Percentiles rank a stretch among this genome's conserved stretches.
Conservation (phyloP, 1,140 invertebrate species). For the Eumeta japonica region DNA sequence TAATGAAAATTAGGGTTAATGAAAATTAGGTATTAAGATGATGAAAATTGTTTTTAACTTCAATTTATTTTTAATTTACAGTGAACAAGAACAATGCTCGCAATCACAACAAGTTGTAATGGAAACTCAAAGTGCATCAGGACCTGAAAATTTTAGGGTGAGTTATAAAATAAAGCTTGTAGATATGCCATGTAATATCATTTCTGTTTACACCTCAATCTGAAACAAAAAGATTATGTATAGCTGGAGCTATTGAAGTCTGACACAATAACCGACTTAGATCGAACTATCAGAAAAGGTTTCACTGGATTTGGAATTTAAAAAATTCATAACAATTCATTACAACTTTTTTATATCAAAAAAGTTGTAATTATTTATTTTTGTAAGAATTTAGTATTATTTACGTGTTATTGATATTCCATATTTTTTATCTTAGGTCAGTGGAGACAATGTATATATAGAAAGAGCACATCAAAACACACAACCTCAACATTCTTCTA, state of each 20-base stretch:
- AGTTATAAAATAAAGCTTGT: too few relatives aligned
- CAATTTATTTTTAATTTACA: constrained; percentile 17
- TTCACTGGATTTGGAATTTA: too few relatives aligned
- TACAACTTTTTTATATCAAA: constrained; percentile 2
- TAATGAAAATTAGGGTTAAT: too few relatives aligned
- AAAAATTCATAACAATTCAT: too few relatives aligned
- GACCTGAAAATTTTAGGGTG: constrained; percentile 42
- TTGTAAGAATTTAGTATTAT: constrained; percentile 3
- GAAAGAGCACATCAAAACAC: constrained; percentile 23
- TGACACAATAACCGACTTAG: too few relatives aligned
- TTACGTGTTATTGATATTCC: too few relatives aligned
- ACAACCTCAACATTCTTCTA: constrained; percentile 26
- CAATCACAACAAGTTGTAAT: constrained; percentile 37
- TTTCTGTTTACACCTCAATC: too few relatives aligned
- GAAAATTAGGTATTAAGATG: too few relatives aligned
- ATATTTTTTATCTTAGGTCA: constrained; percentile 7
- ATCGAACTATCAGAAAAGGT: too few relatives aligned
- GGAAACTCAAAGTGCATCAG: constrained; percentile 35
- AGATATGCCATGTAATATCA: too few relatives aligned
- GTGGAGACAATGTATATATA: constrained; percentile 27
- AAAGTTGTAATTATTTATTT: constrained; percentile 2
- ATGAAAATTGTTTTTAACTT: background rate
- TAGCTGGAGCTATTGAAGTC: too few relatives aligned
- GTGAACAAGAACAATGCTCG: constrained; percentile 44
- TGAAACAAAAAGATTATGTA: too few relatives aligned